Conservation (phyloP, 2,797 vertebrate species). For the Microtus agrestis region DNA sequence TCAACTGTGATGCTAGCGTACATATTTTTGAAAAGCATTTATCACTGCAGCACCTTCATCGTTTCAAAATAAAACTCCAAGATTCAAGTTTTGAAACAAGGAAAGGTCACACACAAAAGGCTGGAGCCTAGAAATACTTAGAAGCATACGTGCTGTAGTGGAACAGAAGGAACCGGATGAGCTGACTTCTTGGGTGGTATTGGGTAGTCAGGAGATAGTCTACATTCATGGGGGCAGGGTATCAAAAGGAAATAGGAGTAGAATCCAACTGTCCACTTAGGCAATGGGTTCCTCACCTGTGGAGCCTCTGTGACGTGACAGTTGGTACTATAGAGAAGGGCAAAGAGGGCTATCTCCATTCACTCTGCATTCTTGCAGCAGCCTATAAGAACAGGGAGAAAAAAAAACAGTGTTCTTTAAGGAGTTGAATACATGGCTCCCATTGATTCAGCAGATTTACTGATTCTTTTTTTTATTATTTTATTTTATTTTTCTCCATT, state of each 20-base stretch:
- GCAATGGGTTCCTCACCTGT: not conserved
- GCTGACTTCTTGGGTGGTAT: not conserved
- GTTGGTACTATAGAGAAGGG: not conserved
- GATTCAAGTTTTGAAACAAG: not conserved
- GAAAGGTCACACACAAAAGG: slow-evolving; percentile 12
- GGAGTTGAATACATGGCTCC: slow-evolving; percentile 6
- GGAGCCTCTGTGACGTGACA: not conserved
- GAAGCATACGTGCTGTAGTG: not conserved
- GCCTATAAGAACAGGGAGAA: not conserved
- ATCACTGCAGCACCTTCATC: not conserved
- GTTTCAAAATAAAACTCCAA: slow-evolving; percentile 12
- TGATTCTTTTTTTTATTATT: too few relatives aligned
- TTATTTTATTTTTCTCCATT: too few relatives aligned
- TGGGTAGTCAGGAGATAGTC: not conserved
- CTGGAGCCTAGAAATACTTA: not conserved
- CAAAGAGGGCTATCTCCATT: not conserved
- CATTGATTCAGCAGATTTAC: not conserved
- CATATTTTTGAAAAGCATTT: not conserved
- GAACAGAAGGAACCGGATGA: not conserved
- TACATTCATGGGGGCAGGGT: not conserved
- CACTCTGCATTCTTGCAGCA: not conserved
- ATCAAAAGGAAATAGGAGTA: slow-evolving; percentile 2
- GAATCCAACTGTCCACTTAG: not conserved
- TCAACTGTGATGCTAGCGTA: not conserved
- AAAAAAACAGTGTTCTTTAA: slow-evolving; percentile 43